Evolutionary conservation across 2,888 invertebrate species (phyloP), one percentile per base, ranked within the genome.

Genomic region (Dione vanillae): DNA sequence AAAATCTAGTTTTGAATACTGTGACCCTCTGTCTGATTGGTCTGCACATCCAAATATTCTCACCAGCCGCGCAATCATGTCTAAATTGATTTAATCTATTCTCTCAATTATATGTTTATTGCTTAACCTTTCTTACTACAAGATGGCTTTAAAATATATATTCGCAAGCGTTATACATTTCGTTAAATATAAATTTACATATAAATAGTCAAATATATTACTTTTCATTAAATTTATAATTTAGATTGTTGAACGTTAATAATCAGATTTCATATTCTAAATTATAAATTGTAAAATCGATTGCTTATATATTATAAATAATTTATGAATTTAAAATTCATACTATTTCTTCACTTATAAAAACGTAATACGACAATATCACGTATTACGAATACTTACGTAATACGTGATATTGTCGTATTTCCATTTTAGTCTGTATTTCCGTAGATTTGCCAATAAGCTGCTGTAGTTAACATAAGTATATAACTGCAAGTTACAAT

Each of bases 21-120:
- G n/a, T 68, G 61, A 61, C 68, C 62, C 61, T 52, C 10, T 62
- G 67, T 52, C 67, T 61, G 59, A 41, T 35, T 43, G 35, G 19
- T 43, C 51, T 35, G 52, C 68, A 68, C 68, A 62, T 68, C 45
- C 68, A 52, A 35, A 43, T 37, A 52, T 37, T 68, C 68, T 68
- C 68, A 68, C 61, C 68, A 19, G 52, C 20, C 43, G 52, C 61
- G 43, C 61, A 49, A 62, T 61, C 68, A 68, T 62, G 68, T 68
- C 45, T 49, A 69, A 58, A n/a, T n/a, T n/a, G n/a, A 43, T 65
- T 69, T 27, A 61, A 69, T 72, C 65, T 61, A 56, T 51, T 66
- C 49, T 58, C 61, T 54, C 66, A 62, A 52, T 45, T 35, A 8
- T 37, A 45, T 52, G 51, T 52, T 62, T 52, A 19, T 43, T 47